Evolutionary conservation across 1,140 invertebrate species (phyloP), one percentile per base, ranked within the genome.

Genomic region (Neotoxoptera formosana): DNA sequence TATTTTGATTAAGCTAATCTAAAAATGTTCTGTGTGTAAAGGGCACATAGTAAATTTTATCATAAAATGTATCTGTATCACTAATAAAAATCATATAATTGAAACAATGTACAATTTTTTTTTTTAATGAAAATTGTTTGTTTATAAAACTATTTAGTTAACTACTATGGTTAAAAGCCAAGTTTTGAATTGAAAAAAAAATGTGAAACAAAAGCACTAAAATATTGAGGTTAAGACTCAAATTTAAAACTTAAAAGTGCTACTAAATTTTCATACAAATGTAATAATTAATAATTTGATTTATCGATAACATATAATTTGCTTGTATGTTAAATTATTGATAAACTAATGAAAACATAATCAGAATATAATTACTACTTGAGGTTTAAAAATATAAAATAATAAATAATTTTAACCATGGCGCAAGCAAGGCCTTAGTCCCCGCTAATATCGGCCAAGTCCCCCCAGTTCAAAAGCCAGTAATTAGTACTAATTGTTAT

Each of bases 1-100:
- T 86, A 86, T 11, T 25, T n/a, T 51, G 47, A 48, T 87, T 87
- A 20, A 88, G n/a, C n/a, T 84, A 47, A 88, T 88, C 86, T 48
- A 88, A 34, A 88, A n/a, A n/a, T 34, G 11, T 48, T 48, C 21
- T 89, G 48, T 34, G n/a, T 89, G 23, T 53, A 36, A 51, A 88
- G 45, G 47, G 47, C 20, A 56, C 34, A 56, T 56, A 41, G 3
- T 89, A 56, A 89, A 89, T n/a, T 25, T 23, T 8, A 53, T 20
- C 51, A 51, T 36, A 53, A 51, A 45, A 88, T 88, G 17, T 51
- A 48, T 53, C 7, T 47, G 2, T 7, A 87, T n/a, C 4, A 53
- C 9, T 34, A 9, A 53, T 88, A 21, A 53, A 23, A 20, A 88
- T 9, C 9, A 88, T 34, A 51, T 51, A 51, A 48, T 36, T 87